Base-by-base conservation (phyloP, 2,797 vertebrate species). In the Gymnoscopelus braueri region DNA sequence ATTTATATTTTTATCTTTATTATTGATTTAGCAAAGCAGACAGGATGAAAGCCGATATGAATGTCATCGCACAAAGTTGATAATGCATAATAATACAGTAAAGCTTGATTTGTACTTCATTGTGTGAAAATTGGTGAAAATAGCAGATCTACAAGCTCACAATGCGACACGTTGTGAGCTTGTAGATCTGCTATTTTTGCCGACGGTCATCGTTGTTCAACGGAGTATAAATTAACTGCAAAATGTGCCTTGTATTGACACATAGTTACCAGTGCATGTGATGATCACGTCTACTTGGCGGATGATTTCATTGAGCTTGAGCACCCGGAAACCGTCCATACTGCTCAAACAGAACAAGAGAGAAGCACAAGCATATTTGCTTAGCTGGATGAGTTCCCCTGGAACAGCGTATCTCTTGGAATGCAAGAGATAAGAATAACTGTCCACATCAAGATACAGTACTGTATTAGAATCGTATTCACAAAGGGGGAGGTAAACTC, bases 251-350 rank as follows among this genome's bases (percentile, higher is more conserved):
- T 8, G 29, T 47, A 56, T 69, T 65, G 12, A 48, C 39, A 19
- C 13, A 3, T 7, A 50, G 44, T 84, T 94, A 98, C 97, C 97
- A 81, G 97, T 98, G 92, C 97, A 98, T 64, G 97, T 98, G 90
- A 98, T 97, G 86, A 97, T 94, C 9, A 98, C 91, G 67, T 98
- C 97, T 60, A 97, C 94, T 67, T 95, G 95, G 62, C 97, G 96
- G 84, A 98, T 96, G 48, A 98, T 92, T 88, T 98, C 97, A 13
- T 95, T 97, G 82, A 98, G 94, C 84, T 98, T 98, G 74, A 98
- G 95, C 85, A 98, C 96, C 71, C 95, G 92, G 92, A 98, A 98
- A 52, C 97, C 97, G 13, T 98, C 97, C 97, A 98, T 98, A 91
- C 97, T 98, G 93, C 63, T 74, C 58, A 80, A 66, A 83, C 77